Percentiles rank a stretch among this genome's conserved stretches.
These are phyloP conservation scores for Rosalia funebris DNA, from an alignment of 2,888 invertebrate genomes.

Conservation along the genomic window DNA sequence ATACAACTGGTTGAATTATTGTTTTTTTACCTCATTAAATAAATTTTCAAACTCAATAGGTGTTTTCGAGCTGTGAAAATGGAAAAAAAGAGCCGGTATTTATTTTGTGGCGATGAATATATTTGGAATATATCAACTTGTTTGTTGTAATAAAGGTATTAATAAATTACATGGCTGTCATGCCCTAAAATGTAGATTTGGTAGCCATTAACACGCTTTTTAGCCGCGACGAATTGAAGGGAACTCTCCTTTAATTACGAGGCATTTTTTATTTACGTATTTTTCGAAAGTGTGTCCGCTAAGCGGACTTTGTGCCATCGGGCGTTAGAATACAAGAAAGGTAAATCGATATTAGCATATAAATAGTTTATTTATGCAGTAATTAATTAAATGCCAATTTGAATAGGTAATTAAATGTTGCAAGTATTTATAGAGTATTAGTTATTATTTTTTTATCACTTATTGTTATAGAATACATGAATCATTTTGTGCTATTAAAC, in stretches of 20 bases:
- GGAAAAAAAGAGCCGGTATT: constrained; percentile 56
- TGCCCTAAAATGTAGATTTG: constrained; percentile 35
- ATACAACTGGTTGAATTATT: constrained; percentile 62
- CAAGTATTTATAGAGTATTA: not conserved
- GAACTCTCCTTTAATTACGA: constrained; percentile 24
- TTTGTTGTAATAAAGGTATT: constrained; percentile 60
- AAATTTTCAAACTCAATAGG: constrained; percentile 63
- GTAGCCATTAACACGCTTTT: constrained; percentile 36
- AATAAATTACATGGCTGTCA: constrained; percentile 52
- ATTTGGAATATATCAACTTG: constrained; percentile 60
- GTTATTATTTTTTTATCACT: constrained; percentile 6
- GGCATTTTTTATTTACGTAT: constrained; percentile 25
- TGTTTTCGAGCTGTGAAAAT: constrained; percentile 58
- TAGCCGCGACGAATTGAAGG: constrained; percentile 31
- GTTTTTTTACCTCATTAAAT: constrained; percentile 64
- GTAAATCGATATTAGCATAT: constrained; percentile 7
- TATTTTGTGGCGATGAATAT: constrained; percentile 60
- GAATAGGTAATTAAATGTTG: not conserved
- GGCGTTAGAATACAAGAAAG: constrained; percentile 16
- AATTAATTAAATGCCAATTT: not conserved
- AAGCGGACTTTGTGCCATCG: not conserved
- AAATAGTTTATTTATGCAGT: constrained; percentile 16
- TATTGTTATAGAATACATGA: no score
- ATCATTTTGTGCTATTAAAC: no score
- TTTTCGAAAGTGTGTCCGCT: constrained; percentile 4